Conservation (phyloP, 2,888 invertebrate genomes). For the Cordylochernes scorpioides region DNA sequence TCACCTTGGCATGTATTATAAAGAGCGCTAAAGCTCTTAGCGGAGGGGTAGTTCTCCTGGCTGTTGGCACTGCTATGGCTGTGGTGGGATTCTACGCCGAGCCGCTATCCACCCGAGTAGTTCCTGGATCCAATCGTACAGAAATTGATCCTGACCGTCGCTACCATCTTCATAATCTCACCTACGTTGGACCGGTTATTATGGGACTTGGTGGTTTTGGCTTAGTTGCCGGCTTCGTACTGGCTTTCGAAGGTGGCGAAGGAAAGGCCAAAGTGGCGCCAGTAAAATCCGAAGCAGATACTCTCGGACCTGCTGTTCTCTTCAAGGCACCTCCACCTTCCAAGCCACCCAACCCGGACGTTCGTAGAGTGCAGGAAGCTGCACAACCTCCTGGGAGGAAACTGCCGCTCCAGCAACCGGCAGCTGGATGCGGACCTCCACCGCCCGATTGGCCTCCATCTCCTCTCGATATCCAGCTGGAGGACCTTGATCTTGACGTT, state of each 20-base stretch:
- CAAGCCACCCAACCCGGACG: too few species aligned
- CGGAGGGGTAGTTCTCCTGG: slow-evolving; percentile 56
- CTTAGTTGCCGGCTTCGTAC: slow-evolving; percentile 84
- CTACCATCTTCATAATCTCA: slow-evolving; percentile 50
- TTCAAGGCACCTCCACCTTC: too few species aligned
- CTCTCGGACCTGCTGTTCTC: too few species aligned
- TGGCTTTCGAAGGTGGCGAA: slow-evolving; percentile 92
- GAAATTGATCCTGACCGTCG: slow-evolving; percentile 17
- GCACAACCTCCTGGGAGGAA: too few species aligned
- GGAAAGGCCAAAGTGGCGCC: slow-evolving; percentile 63
- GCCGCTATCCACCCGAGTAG: slow-evolving; percentile 17
- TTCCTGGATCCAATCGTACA: slow-evolving; percentile 14
- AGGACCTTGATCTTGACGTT: too few species aligned
- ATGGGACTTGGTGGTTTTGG: slow-evolving; percentile 94
- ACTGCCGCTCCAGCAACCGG: too few species aligned
- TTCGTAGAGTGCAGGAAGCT: too few species aligned
- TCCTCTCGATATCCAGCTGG: too few species aligned
- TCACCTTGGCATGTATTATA: too few species aligned
- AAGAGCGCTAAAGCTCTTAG: slow-evolving; percentile 74
- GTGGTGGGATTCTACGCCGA: slow-evolving; percentile 36
- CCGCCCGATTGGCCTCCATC: too few species aligned
- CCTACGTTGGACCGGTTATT: slow-evolving; percentile 85
- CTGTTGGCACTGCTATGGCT: slow-evolving; percentile 72
- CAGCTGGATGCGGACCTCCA: too few species aligned
- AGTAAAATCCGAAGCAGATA: slow-evolving; percentile 23